Evolutionary conservation across 2,113 vertebrate species (phyloP).

Genomic region (Salminus brasiliensis): DNA sequence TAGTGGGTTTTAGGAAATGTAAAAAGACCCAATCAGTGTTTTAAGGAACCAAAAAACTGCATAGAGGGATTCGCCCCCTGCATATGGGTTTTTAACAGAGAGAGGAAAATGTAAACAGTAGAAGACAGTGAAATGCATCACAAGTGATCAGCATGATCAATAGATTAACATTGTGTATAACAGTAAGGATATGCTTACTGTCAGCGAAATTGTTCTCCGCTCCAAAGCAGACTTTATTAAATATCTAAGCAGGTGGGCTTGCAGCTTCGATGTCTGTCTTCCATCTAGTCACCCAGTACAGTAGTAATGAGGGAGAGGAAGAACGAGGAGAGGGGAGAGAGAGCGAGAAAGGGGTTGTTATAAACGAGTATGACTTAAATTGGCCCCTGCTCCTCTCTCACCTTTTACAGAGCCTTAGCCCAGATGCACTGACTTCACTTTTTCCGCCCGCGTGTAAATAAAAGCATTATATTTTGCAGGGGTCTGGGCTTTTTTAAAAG

Average conservation of each 20-base stretch:
- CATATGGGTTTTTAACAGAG: no score
- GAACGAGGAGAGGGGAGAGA: no score
- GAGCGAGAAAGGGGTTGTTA: not conserved
- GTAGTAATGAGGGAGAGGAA: not conserved
- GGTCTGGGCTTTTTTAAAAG: conserved; percentile 44
- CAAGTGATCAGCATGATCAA: no score
- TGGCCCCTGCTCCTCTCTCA: conserved; percentile 11
- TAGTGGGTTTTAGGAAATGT: no score
- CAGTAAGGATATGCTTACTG: not conserved
- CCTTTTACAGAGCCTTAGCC: conserved; percentile 11
- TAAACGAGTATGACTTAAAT: conserved; percentile 27
- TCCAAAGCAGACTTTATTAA: not conserved
- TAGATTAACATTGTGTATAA: no score
- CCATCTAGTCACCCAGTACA: not conserved
- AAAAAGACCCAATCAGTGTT: no score
- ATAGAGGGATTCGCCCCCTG: no score
- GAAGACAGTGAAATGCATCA: not conserved
- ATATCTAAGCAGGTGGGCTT: not conserved
- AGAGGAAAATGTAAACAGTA: not conserved
- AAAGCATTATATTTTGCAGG: conserved; percentile 53
- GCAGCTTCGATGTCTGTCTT: not conserved
- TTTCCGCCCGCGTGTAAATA: conserved; percentile 55
- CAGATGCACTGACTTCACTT: conserved; percentile 42
- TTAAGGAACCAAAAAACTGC: no score
- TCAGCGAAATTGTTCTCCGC: not conserved